A percentile compares a stretch with the other conserved stretches of the same genome.
Conservation (phyloP, 2,797 vertebrate genomes). For the Helostoma temminkii region DNA sequence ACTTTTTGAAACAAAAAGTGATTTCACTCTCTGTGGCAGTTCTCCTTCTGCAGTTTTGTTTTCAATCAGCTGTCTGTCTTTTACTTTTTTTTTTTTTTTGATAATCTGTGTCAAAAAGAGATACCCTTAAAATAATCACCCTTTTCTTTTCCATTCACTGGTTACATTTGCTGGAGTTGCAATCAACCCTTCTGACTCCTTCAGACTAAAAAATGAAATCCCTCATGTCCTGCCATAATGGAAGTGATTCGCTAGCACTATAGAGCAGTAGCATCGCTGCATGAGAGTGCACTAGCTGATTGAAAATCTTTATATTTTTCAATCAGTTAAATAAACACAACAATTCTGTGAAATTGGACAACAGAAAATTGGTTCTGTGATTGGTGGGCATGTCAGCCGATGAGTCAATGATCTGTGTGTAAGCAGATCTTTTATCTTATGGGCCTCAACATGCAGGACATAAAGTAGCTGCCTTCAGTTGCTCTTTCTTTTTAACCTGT, state of each 20-base stretch:
- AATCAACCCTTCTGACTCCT: conserved; percentile 37
- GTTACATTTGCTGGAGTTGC: conserved; percentile 26
- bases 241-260: conserved; percentile 16
- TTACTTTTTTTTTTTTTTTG: conserved; percentile 3
- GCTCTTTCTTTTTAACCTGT: not conserved
- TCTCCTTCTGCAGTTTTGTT: conserved; percentile 34
- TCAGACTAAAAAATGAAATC: conserved; percentile 39
- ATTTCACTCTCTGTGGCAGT: conserved; percentile 5
- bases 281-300: conserved; percentile 7
- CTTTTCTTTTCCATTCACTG: conserved; percentile 20
- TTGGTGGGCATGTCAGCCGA: conserved; percentile 10
- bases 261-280: not conserved
- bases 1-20: conserved; percentile 30
- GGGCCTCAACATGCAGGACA: conserved; percentile 9
- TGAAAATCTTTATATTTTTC: conserved; percentile 6
- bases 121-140: conserved; percentile 26
- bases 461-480: conserved; percentile 4
- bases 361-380: conserved; percentile 48
- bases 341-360: conserved; percentile 29
- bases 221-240: conserved; percentile 18
- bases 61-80: too few species aligned
- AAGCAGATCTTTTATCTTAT: conserved; percentile 5
- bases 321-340: conserved; percentile 36
- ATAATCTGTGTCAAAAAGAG: conserved; percentile 19
- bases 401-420: conserved; percentile 39